phyloP scores from a whole-genome alignment of 2,797 vertebrate genomes.

The Pogoniulus pusillus region DNA sequence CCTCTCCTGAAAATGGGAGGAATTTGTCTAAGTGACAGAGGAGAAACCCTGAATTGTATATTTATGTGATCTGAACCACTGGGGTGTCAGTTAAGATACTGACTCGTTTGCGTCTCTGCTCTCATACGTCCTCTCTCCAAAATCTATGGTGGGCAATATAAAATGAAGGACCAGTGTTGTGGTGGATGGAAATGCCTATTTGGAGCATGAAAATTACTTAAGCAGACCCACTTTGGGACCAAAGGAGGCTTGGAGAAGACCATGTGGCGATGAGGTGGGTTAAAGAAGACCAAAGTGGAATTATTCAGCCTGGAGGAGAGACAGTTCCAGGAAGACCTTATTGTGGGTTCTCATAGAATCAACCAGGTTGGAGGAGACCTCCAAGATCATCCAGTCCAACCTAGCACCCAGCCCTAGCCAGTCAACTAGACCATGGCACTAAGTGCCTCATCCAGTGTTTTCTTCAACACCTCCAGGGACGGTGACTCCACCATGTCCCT shows the following conservation, averaged over 20 bases:
- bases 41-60: neutral
- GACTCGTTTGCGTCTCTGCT: neutral
- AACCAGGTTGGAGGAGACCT: no score
- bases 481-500: no score
- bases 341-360: no score
- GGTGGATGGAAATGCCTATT: neutral
- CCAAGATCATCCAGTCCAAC: no score
- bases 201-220: neutral
- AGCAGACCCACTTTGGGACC: neutral
- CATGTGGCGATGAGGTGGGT: neutral
- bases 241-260: neutral
- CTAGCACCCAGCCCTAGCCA: no score
- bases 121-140: neutral
- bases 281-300: neutral
- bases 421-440: no score
- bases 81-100: neutral
- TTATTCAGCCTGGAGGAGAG: neutral
- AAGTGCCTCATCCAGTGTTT: no score
- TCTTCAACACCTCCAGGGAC: no score
- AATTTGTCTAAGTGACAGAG: neutral
- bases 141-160: neutral
- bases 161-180: neutral
- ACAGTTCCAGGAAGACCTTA: neutral
- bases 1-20: neutral
- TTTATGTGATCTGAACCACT: neutral